Base-by-base conservation (phyloP, 1,140 invertebrate genomes). In the Aplysia californica region DNA sequence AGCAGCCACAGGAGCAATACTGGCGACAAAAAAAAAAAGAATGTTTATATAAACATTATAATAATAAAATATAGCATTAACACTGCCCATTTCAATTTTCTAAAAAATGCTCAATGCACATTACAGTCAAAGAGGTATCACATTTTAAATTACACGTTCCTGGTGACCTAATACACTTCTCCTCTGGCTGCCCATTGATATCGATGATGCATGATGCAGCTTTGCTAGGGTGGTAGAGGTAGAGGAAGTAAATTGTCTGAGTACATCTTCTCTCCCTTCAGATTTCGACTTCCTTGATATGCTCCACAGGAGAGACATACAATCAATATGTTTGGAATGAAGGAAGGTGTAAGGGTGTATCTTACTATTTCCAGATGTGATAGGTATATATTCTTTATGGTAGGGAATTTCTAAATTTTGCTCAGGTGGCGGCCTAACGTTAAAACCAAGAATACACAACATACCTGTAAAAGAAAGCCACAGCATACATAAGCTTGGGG, bases 1-100 rank as follows among this genome's bases (percentile, higher is more conserved):
- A 44, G 61, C 72, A 38, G 59, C 18, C 1, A 75, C 72, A 18
- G 72, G 72, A 20, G 72, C 39, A 50, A 75, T 65, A 29, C 72
- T 75, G 61, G 18, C n/a, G 39, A 75, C 20, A 4, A 2, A 61
- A 6, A 56, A 58, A 26, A 58, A 71, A 71, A 4, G 41, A 21
- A n/a, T 36, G 31, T 69, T 69, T 41, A 39, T 41, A 35, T 15
- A n/a, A 33, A 23, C 4, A 41, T 36, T 23, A 10, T 36, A n/a
- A 38, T 20, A 4, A 6, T 41, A 6, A 3, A 18, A 69, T 21
- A 4, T n/a, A 21, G 20, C 31, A 33, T 41, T 6, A 23, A 18
- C 5, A 33, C 21, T 26, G 23, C 4, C 10, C 18, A 36, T 50
- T 71, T 4, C 4, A 10, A 71, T 56, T 31, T 5, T 55, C 23